Conservation (phyloP, 92 coral and sea anemone species). For the Micromussa lordhowensis region DNA sequence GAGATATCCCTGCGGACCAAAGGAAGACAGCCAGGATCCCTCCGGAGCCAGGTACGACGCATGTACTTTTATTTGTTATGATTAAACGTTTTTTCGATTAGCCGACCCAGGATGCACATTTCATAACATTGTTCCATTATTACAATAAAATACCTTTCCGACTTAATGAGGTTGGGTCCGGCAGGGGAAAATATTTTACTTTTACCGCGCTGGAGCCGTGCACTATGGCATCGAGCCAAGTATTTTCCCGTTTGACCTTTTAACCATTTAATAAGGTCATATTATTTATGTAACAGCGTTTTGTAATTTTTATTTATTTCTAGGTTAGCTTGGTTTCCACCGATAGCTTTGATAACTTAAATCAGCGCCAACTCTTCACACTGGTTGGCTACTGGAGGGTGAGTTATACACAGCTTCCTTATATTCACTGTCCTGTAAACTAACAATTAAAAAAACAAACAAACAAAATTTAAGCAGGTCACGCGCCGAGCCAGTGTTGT, state of each 20-base stretch:
- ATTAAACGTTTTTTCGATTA: background rate
- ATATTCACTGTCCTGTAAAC: background rate
- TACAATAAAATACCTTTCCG: background rate
- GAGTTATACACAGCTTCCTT: conserved; percentile 5
- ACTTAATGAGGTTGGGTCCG: background rate
- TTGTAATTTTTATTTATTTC: background rate
- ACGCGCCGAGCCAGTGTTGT: no score
- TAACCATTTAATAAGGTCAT: background rate
- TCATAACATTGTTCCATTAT: no score
- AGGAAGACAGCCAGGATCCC: conserved; percentile 68
- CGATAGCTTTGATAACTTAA: conserved; percentile 78
- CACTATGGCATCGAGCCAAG: background rate
- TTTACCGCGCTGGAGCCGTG: background rate
- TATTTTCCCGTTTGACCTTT: background rate
- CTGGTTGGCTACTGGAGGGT: conserved; percentile 81
- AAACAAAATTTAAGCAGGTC: background rate
- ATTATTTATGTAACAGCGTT: background rate
- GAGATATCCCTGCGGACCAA: conserved; percentile 77
- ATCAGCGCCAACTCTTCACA: conserved; percentile 82
- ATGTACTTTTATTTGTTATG: background rate
- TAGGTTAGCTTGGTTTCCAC: conserved; percentile 82
- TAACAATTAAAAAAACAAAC: background rate
- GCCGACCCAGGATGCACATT: no score
- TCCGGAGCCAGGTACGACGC: conserved; percentile 78
- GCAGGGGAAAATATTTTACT: background rate